Base-by-base conservation (phyloP, 2,888 invertebrate species). In the Malacosoma neustria region DNA sequence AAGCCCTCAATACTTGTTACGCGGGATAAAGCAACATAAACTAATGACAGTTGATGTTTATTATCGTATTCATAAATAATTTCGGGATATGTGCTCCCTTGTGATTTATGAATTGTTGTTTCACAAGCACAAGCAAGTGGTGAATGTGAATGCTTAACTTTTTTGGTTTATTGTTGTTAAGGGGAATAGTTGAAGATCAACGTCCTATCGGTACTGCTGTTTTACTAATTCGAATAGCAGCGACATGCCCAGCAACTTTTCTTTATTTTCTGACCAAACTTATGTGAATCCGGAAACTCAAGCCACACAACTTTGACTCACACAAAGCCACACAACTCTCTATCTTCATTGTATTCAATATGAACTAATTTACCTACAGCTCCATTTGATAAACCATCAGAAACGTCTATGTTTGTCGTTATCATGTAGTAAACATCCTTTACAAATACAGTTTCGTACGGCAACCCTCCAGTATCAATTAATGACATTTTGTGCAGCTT, bases 361-460 rank as follows among this genome's bases (percentile, higher is more conserved):
- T 45, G 45, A 14, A 46, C 34, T 13, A 52, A 41, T 35, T 48
- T 49, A 5, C 51, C 51, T 39, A 53, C 48, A 33, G 51, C 42
- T 31, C 52, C 48, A 43, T 53, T 51, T 6, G 29, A 32, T 37
- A 53, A 49, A 22, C 49, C 49, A 42, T 51, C 51, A 31, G 40
- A 6, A 4, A 51, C 48, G 33, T 51, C 50, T 7, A 51, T 51
- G 42, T 53, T 53, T 5, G 42, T 49, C 37, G 49, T 52, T 32
- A 52, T 51, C 33, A 51, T 29, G 33, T 51, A 51, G 39, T 35
- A 36, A 29, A 38, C 40, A 22, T 34, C 30, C 32, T 36, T 11
- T 13, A 49, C 52, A 40, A 54, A 46, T 41, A 36, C 37, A 13
- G 43, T 46, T 22, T 46, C 31, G 33, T 51, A 54, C 34, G 48